Percentiles rank a stretch among this genome's conserved stretches.
Conservation (phyloP, 2,888 invertebrate genomes). For the Iselma pallidipennis region DNA sequence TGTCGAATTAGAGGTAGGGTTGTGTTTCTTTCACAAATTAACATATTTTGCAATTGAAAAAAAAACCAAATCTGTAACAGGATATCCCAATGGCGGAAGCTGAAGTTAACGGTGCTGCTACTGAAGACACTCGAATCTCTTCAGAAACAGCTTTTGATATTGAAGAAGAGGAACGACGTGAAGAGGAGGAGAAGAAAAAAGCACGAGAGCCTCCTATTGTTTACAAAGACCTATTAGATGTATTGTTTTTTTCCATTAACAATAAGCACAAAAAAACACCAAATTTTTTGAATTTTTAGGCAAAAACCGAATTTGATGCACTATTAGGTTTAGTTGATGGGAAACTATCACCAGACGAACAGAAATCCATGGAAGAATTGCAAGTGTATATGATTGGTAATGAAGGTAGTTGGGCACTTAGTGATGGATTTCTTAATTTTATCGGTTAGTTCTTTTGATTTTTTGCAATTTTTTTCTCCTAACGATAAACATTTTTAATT, state of each 20-base stretch:
- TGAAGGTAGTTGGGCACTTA: slow-evolving; percentile 91
- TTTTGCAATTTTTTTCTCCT: too few relatives aligned
- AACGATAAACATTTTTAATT: slow-evolving; percentile 2
- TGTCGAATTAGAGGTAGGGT: slow-evolving; percentile 45
- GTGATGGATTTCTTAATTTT: slow-evolving; percentile 83
- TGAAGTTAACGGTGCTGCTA: slow-evolving; percentile 48
- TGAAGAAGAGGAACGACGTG: slow-evolving; percentile 67
- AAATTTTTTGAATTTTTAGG: slow-evolving; percentile 57
- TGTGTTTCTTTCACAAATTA: background rate
- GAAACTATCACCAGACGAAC: slow-evolving; percentile 74
- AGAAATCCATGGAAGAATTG: slow-evolving; percentile 77
- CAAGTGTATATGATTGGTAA: slow-evolving; percentile 86
- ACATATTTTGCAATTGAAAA: background rate
- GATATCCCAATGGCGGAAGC: slow-evolving; percentile 49
- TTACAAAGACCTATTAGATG: slow-evolving; percentile 71
- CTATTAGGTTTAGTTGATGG: slow-evolving; percentile 71
- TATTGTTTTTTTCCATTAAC: slow-evolving; percentile 54
- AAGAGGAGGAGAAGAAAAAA: slow-evolving; percentile 72
- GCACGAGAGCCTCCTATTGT: slow-evolving; percentile 80
- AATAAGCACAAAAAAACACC: too few relatives aligned
- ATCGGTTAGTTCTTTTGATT: slow-evolving; percentile 62
- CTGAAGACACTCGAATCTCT: slow-evolving; percentile 54
- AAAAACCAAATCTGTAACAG: slow-evolving; percentile 20
- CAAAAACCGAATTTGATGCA: slow-evolving; percentile 73
- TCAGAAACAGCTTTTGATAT: slow-evolving; percentile 61